Percentiles rank a stretch among this genome's conserved stretches.
Evolutionary conservation across 2,797 vertebrate genomes (phyloP).

Genomic region (Chloroceryle inda): DNA sequence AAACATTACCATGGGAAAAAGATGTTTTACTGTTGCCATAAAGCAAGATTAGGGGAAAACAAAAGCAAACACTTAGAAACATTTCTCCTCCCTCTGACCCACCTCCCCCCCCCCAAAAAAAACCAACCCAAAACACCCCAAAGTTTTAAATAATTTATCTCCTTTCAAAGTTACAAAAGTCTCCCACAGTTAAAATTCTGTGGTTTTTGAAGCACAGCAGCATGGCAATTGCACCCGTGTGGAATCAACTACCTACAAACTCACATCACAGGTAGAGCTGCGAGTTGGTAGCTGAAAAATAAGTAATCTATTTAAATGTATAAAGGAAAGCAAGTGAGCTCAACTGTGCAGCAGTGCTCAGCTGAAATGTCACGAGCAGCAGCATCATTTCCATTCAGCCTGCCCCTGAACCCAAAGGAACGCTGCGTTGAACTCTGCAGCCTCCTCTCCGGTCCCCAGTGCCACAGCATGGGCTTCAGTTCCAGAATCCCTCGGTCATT

Average conservation of each 20-base stretch:
- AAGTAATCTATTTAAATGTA: slow-evolving; percentile 31
- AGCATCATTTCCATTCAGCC: slow-evolving; percentile 6
- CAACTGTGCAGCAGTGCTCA: background rate
- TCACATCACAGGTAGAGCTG: background rate
- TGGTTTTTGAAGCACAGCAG: background rate
- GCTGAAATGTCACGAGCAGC: background rate
- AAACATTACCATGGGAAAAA: slow-evolving; percentile 21
- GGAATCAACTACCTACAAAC: background rate
- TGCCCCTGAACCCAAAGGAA: background rate
- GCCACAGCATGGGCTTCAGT: slow-evolving; percentile 5
- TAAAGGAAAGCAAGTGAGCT: background rate
- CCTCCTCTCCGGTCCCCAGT: background rate
- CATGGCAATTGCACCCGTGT: background rate
- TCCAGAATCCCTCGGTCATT: background rate
- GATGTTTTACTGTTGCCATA: background rate
- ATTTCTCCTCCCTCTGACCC: background rate
- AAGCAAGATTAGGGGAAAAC: slow-evolving; percentile 26
- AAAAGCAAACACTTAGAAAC: background rate
- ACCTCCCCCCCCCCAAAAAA: accelerated
- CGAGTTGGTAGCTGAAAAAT: background rate
- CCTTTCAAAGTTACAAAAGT: background rate
- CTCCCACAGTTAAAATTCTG: background rate
- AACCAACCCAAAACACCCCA: background rate
- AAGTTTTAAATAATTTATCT: background rate
- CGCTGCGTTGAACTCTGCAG: background rate